A percentile compares a stretch with the other conserved stretches of the same genome.
Evolutionary conservation across 2,113 vertebrate genomes (phyloP).

Genomic region (Gallinago paraguaiae): DNA sequence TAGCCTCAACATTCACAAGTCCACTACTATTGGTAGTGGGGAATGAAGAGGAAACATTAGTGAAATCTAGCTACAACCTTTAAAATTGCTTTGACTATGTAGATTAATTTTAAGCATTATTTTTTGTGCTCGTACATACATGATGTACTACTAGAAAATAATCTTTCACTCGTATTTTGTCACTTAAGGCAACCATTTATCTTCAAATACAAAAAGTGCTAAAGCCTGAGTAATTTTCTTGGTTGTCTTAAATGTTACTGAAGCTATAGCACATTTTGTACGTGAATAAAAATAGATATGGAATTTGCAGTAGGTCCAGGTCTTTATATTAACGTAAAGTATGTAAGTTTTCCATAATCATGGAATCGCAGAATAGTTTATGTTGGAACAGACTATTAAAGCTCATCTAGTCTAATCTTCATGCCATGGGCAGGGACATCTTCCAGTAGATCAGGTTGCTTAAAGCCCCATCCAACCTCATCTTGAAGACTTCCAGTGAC

Average conservation of each 20-base stretch:
- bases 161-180: neutral
- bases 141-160: neutral
- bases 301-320: neutral
- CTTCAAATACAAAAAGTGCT: neutral
- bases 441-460: neutral
- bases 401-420: neutral
- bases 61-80: neutral
- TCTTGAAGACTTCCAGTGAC: neutral
- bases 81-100: neutral
- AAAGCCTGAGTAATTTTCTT: neutral
- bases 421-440: neutral
- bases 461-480: neutral
- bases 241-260: neutral
- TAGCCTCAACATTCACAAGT: neutral
- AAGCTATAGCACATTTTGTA: neutral
- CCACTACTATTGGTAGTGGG: neutral
- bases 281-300: neutral
- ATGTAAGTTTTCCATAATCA: neutral
- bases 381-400: neutral
- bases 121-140: neutral
- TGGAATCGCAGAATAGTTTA: accelerated
- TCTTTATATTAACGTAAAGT: neutral
- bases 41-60: neutral
- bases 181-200: neutral
- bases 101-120: neutral